These are phyloP conservation scores for Xanthia icteritia DNA, from an alignment of 2,888 invertebrate species.

Conservation along the genomic window DNA sequence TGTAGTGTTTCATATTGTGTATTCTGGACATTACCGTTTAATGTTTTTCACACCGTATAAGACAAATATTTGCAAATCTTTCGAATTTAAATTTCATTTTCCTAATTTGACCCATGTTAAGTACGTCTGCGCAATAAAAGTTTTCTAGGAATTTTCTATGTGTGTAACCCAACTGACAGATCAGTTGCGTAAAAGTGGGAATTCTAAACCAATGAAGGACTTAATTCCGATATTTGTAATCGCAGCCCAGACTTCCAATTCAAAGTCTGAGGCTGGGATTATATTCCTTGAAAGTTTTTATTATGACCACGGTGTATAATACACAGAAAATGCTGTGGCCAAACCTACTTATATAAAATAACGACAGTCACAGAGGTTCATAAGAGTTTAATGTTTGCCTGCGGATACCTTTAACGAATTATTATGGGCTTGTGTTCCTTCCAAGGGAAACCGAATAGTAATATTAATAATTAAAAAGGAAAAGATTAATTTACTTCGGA, in stretches of 20 bases:
- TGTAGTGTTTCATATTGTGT: background rate
- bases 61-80: background rate
- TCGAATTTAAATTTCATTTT: background rate
- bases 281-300: background rate
- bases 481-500: background rate
- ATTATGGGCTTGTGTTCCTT: background rate
- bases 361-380: background rate
- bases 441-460: background rate
- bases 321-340: background rate
- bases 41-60: background rate
- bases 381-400: background rate
- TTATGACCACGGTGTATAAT: background rate
- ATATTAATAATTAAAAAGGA: background rate
- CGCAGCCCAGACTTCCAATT: background rate
- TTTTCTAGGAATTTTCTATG: background rate
- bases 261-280: background rate
- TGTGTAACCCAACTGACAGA: background rate
- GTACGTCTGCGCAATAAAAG: background rate
- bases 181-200: background rate
- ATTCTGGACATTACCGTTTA: constrained; percentile 4
- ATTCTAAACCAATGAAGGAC: background rate
- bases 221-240: background rate
- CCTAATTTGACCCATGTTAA: background rate
- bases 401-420: background rate
- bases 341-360: background rate